These are phyloP conservation scores for Choreutis nemorana DNA, from an alignment of 2,888 invertebrate species.

Conservation along the genomic window DNA sequence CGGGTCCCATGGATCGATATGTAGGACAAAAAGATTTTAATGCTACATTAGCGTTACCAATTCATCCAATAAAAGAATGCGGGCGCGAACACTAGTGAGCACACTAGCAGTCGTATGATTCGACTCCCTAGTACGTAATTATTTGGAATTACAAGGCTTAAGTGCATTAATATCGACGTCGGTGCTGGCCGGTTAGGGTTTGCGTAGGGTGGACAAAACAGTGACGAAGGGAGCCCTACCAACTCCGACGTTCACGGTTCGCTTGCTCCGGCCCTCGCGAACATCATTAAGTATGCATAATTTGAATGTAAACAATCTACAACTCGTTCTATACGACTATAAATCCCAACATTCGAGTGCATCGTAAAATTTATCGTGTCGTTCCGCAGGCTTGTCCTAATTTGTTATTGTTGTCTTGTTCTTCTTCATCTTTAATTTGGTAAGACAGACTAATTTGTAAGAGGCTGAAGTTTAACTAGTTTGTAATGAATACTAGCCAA, in stretches of 20 bases:
- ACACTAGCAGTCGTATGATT: slow-evolving; percentile 22
- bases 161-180: slow-evolving; percentile 28
- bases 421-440: no score
- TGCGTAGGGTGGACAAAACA: neutral
- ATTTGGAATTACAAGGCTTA: slow-evolving; percentile 39
- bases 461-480: no score
- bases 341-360: no score
- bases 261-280: neutral
- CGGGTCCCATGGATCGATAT: slow-evolving; percentile 22
- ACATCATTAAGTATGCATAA: no score
- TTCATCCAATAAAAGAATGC: slow-evolving; percentile 60
- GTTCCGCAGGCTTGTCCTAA: no score
- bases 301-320: no score
- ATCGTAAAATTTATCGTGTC: no score
- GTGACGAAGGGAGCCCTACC: slow-evolving; percentile 1
- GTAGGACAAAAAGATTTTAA: slow-evolving; percentile 35
- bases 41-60: slow-evolving; percentile 39
- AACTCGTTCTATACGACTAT: no score
- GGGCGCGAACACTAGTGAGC: slow-evolving; percentile 34
- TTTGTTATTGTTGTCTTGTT: no score
- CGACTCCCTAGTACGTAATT: slow-evolving; percentile 41
- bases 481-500: no score
- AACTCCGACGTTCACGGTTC: neutral
- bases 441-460: no score
- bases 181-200: slow-evolving; percentile 10